Evolutionary conservation across 2,113 vertebrate genomes (phyloP), one percentile per base, ranked within the genome.

Genomic region (Archilochus colubris): DNA sequence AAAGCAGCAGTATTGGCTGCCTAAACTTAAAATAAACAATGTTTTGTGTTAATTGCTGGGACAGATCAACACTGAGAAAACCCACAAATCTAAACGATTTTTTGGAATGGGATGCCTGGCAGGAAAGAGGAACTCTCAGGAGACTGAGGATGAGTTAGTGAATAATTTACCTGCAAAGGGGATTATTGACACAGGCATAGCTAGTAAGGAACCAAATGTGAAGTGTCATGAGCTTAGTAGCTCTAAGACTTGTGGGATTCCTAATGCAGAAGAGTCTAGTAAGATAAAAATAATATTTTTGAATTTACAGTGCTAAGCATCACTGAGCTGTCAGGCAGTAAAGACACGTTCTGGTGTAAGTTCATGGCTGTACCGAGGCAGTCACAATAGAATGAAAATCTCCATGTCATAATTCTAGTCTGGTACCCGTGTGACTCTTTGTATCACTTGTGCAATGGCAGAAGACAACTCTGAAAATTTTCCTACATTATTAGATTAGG

Each of bases 21-120:
- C 55, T 89, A 57, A 94, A 89, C 63, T 93, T 43, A 38, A 81
- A 53, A 53, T 94, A 80, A 82, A 87, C 38, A 67, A 68, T 21
- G 33, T 67, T 89, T 82, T 77, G 51, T 86, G 75, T 76, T 95
- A 95, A 96, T 94, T 88, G 63, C 64, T 91, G 36, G 64, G 91
- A 86, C 48, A 89, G 79, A 82, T 82, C 38, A 69, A 80, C 53
- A 30, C 51, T 27, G 51, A 63, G n/a, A 68, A 67, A 55, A 61
- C 1, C 8, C n/a, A 40, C 13, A 44, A 2, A 1, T 43, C 48
- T 86, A 59, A 74, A 83, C 9, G 23, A 43, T 54, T 85, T 59
- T 59, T 68, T 89, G 66, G 82, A 75, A 76, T 50, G 22, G 1
- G 2, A 50, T 51, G 36, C 31, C 44, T 72, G 72, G 31, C 75